A percentile compares a stretch with the other conserved stretches of the same genome.
These are phyloP conservation scores for Villa cingulata DNA, from an alignment of 2,888 invertebrate species.

Conservation along the genomic window DNA sequence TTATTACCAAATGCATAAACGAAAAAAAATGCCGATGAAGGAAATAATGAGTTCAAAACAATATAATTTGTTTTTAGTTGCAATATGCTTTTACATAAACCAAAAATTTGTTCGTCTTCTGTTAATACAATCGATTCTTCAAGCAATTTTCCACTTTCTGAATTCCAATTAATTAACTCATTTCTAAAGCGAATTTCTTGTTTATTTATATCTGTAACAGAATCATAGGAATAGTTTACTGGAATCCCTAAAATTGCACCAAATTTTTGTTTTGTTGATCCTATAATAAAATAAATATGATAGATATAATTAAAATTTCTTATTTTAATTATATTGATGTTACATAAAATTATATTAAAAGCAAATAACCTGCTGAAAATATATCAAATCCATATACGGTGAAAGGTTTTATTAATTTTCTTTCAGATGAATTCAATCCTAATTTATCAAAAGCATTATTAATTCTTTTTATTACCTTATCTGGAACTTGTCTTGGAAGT, in stretches of 20 bases:
- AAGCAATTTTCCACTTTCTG: slow-evolving; percentile 47
- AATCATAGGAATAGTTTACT: slow-evolving; percentile 49
- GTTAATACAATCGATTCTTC: slow-evolving; percentile 55
- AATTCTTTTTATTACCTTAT: slow-evolving; percentile 39
- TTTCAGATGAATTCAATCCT: slow-evolving; percentile 39
- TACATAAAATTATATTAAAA: slow-evolving; percentile 6
- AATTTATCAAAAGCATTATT: slow-evolving; percentile 47
- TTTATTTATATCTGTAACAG: slow-evolving; percentile 42
- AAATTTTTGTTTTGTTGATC: slow-evolving; percentile 40
- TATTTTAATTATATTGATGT: background rate
- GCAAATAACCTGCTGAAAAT: slow-evolving; percentile 48
- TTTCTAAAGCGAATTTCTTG: slow-evolving; percentile 46
- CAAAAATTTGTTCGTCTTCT: slow-evolving; percentile 66
- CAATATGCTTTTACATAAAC: slow-evolving; percentile 60
- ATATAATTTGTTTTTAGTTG: slow-evolving; percentile 46
- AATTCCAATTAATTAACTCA: slow-evolving; percentile 49
- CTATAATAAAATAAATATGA: slow-evolving; percentile 23
- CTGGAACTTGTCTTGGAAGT: slow-evolving; percentile 41
- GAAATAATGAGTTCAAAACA: slow-evolving; percentile 42
- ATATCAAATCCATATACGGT: slow-evolving; percentile 59
- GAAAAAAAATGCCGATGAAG: slow-evolving; percentile 37
- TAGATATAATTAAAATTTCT: background rate
- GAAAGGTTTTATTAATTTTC: slow-evolving; percentile 47
- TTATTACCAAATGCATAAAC: slow-evolving; percentile 41
- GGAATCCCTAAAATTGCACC: slow-evolving; percentile 65